phyloP scores from a whole-genome alignment of 2,113 vertebrate genomes.

The Clarias batrachus region DNA sequence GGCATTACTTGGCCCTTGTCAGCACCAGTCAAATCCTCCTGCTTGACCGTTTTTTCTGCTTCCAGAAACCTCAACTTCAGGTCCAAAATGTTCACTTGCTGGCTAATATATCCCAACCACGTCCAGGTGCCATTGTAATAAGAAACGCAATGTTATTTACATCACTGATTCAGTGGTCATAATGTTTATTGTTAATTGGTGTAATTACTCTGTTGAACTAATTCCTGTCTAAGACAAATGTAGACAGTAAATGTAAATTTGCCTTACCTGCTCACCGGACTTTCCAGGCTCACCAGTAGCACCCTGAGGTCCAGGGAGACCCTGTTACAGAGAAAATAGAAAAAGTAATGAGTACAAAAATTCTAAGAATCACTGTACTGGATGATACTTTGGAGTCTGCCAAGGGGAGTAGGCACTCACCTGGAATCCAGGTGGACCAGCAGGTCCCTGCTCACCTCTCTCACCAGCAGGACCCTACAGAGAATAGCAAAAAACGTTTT shows the following conservation, averaged over 20 bases:
- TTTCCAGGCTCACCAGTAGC: conserved; percentile 86
- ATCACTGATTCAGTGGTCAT: too few species aligned
- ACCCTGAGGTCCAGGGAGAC: conserved; percentile 92
- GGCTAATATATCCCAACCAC: too few species aligned
- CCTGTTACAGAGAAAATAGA: conserved; percentile 54
- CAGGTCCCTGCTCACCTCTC: conserved; percentile 90
- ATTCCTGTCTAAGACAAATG: background rate
- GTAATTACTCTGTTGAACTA: too few species aligned
- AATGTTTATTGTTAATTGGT: too few species aligned
- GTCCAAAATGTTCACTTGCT: too few species aligned
- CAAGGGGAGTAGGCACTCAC: conserved; percentile 61
- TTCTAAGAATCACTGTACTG: conserved; percentile 56
- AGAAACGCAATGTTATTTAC: too few species aligned
- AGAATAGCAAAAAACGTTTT: conserved; percentile 15
- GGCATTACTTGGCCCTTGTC: too few species aligned
- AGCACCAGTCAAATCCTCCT: too few species aligned
- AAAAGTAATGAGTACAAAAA: background rate
- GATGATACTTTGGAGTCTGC: background rate
- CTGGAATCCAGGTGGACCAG: conserved; percentile 91
- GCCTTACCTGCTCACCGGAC: conserved; percentile 89
- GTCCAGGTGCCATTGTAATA: too few species aligned
- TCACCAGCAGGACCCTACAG: conserved; percentile 90
- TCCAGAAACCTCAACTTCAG: too few species aligned
- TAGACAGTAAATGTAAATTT: background rate
- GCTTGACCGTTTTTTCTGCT: too few species aligned